Evolutionary conservation across 2,888 invertebrate genomes (phyloP).

Genomic region (Dinocampus coccinellae): DNA sequence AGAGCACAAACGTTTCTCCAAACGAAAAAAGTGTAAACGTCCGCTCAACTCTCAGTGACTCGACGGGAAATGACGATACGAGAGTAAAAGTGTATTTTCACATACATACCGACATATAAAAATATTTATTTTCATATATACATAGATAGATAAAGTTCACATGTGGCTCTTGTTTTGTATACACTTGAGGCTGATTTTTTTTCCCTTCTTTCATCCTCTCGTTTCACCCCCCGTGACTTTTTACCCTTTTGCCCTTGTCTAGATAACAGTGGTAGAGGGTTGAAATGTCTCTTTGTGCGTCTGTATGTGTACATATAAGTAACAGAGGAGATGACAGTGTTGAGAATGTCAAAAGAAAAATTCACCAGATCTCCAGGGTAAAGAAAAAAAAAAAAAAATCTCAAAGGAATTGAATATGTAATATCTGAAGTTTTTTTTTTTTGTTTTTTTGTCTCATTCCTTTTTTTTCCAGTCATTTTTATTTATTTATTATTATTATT

Average conservation of each 20-base stretch:
- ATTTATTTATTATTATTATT: no score
- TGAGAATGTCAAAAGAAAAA: conserved; percentile 28
- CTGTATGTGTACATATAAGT: conserved; percentile 1
- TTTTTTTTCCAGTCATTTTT: no score
- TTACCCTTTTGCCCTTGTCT: conserved; percentile 34
- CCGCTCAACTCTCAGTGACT: conserved; percentile 20
- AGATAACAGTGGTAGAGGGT: conserved; percentile 30
- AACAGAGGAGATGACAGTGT: conserved; percentile 31
- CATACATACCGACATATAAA: conserved; percentile 14
- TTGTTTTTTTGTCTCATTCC: no score
- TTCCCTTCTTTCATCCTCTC: conserved; percentile 33
- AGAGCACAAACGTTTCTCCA: conserved; percentile 27
- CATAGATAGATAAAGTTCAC: background rate
- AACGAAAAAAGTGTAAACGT: conserved; percentile 15
- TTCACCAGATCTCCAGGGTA: background rate
- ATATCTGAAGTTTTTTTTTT: background rate
- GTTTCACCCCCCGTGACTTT: conserved; percentile 34
- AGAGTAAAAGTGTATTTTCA: conserved; percentile 17
- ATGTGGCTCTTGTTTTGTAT: conserved; percentile 19
- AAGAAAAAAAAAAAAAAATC: background rate
- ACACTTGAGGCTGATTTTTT: conserved; percentile 19
- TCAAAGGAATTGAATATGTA: background rate
- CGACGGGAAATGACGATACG: conserved; percentile 36
- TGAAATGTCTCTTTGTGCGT: background rate
- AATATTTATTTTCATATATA: conserved; percentile 1